Evolutionary conservation across 1,140 invertebrate genomes (phyloP).

Genomic region (Apis dorsata): DNA sequence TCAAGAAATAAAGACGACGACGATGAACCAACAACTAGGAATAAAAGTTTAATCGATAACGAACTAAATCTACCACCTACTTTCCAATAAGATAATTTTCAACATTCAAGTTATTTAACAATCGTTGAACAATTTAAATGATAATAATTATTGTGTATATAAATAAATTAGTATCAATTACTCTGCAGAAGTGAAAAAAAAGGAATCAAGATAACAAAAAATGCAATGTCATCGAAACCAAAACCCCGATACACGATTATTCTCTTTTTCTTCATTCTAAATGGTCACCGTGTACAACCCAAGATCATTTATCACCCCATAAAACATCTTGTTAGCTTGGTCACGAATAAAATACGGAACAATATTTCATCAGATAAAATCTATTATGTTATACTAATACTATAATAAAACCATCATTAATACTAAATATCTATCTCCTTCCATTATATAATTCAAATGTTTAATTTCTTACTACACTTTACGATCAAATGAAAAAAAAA

Average conservation of each 20-base stretch:
- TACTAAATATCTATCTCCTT: neutral
- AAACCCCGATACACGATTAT: neutral
- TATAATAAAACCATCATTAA: neutral
- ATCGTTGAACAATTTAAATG: too few relatives aligned
- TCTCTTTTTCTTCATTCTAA: neutral
- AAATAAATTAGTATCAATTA: too few relatives aligned
- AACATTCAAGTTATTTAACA: too few relatives aligned
- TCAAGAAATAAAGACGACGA: neutral
- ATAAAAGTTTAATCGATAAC: neutral
- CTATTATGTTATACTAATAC: neutral
- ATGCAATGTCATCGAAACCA: neutral
- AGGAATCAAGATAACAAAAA: neutral
- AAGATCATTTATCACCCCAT: constrained; percentile 31
- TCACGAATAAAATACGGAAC: neutral
- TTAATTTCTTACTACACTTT: neutral
- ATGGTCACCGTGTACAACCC: neutral
- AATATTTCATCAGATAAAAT: constrained; percentile 3
- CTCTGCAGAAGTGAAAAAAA: too few relatives aligned
- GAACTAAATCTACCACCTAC: too few relatives aligned
- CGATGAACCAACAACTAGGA: constrained; percentile 22
- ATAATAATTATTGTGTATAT: neutral
- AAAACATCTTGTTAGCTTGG: constrained; percentile 2
- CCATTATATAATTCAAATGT: neutral
- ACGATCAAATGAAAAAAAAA: too few relatives aligned
- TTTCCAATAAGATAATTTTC: too few relatives aligned